phyloP scores from a whole-genome alignment of 1,140 invertebrate species.

The Macrotrachela quadricornifera region DNA sequence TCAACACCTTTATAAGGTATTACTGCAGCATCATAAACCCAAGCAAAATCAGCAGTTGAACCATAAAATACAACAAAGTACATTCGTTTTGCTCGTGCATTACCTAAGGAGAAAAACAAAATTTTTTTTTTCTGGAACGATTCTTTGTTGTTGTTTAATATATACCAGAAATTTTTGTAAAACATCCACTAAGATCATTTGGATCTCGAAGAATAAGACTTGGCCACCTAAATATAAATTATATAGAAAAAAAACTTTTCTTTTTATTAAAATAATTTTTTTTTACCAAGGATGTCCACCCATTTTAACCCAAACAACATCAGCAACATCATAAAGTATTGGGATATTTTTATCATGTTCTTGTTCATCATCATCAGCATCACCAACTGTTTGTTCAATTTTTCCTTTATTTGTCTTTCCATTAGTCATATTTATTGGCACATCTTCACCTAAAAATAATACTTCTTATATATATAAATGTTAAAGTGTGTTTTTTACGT shows the following conservation, averaged over 20 bases:
- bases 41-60: neutral
- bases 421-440: no score
- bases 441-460: no score
- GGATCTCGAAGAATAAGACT: slow-evolving; percentile 1
- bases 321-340: neutral
- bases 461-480: no score
- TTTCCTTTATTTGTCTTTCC: no score
- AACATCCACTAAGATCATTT: neutral
- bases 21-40: neutral
- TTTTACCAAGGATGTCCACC: slow-evolving; percentile 4
- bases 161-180: neutral
- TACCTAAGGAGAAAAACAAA: neutral
- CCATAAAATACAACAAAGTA: slow-evolving; percentile 3
- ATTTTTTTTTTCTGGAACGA: neutral
- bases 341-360: no score
- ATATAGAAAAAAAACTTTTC: no score
- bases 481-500: no score
- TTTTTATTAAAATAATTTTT: no score
- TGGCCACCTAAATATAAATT: neutral
- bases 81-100: neutral
- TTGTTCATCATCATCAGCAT: no score
- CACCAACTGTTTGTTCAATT: no score
- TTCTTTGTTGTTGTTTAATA: neutral
- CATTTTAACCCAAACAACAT: slow-evolving; percentile 5
- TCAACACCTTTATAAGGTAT: slow-evolving; percentile 5